Base-by-base conservation (phyloP, 2,888 invertebrate species). In the Neoaliturus tenellus region DNA sequence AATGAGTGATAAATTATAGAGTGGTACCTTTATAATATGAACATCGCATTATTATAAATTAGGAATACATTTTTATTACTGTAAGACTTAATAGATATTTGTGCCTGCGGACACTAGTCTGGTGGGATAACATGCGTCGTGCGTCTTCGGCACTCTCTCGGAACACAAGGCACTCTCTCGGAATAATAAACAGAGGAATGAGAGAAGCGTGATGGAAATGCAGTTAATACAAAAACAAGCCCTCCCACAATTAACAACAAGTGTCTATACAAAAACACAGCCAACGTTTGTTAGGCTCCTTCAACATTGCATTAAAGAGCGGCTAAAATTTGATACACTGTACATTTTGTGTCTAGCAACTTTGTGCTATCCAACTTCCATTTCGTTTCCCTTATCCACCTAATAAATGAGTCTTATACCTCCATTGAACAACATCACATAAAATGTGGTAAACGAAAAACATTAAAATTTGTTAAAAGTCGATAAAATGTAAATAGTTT, bases 21-120 rank as follows among this genome's bases (percentile, higher is more conserved):
- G 84, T 84, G 84, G 82, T 81, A 84, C 58, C 39, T 51, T 81
- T 55, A 78, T 82, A 73, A 82, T 82, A 73, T 82, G 82, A 82
- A 82, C 73, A 73, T 73, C 51, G 55, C 69, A 81, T 33, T 51
- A 82, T 33, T 78, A 55, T 78, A 78, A 48, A 78, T 31, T 78
- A 78, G 78, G 78, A 78, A 78, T 78, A 78, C 78, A 78, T 55
- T 48, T 73, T 8, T 62, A 73, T 73, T 73, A 73, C n/a, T 67
- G 67, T 67, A 67, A 67, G 67, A 67, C 71, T 73, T 73, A 73
- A 67, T 20, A 73, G 23, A 44, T 71, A 33, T 14, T 55, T 35
- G 78, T 78, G 78, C 78, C 78, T 55, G 51, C 12, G 48, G 55
- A 78, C 78, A 82, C 73, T 69, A 20, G 31, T 55, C 35, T 73